Base-by-base conservation (phyloP, 2,888 invertebrate species). In the Orthosia gracilis region DNA sequence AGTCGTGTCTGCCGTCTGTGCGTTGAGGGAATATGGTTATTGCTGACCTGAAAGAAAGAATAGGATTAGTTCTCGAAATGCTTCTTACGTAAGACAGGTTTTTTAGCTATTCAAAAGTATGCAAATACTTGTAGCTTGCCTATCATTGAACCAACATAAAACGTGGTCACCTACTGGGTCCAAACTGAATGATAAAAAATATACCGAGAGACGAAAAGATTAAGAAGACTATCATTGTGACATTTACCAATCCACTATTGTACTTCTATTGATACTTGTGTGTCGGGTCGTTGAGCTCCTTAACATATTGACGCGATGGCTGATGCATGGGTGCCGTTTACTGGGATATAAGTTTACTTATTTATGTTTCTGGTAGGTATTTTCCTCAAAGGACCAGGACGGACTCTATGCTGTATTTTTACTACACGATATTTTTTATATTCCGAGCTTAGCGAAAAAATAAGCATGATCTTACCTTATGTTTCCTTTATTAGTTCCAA, bases 401-500 rank as follows among this genome's bases (percentile, higher is more conserved):
- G 31, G 31, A 31, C 0, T 7, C 7, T 7, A 31, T 31, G 0
- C 7, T 31, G 7, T 31, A 31, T 9, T 31, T n/a, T 40, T 7
- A 31, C 7, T 31, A 31, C 31, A 31, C 31, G 31, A 31, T 31
- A 31, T 31, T 31, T 31, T 31, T 31, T 31, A 31, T 31, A 31
- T 18, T 26, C 3, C 23, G 45, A 0, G 12, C 23, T 4, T 47
- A 49, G n/a, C 15, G 31, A 52, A 65, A 7, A 9, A 18, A 11
- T 7, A 40, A 49, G 50, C 12, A 54, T 5, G 9, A 61, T n/a
- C 72, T 87, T 87, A 99, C 99, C 99, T 98, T 86, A 99, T 98
- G 94, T 99, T 99, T 89, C 99, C 99, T 96, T 98, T 99, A 94
- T 99, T 99, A 40, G 99, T 99, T 86, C 98, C 98, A 95, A 99